Evolutionary conservation across 2,888 invertebrate genomes (phyloP).

Genomic region (Halictus quadricinctus): DNA sequence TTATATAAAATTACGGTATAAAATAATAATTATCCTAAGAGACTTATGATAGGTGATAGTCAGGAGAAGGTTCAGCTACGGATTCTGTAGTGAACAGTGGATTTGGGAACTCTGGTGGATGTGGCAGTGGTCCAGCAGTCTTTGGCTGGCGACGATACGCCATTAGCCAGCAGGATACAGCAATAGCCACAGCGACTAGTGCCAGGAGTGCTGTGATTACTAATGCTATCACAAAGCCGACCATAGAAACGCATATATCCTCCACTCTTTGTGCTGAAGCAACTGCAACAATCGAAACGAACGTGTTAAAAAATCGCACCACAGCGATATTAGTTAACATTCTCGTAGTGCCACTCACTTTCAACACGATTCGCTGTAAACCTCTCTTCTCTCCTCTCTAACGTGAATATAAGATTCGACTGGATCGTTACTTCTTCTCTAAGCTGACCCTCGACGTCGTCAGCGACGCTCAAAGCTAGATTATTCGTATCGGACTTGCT

Average conservation of each 20-base stretch:
- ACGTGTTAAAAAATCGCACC: background rate
- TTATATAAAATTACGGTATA: slow-evolving; percentile 73
- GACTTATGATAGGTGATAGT: slow-evolving; percentile 85
- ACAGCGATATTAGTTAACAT: background rate
- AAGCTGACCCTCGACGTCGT: slow-evolving; percentile 88
- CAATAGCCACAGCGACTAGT: slow-evolving; percentile 95
- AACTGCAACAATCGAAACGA: slow-evolving; percentile 79
- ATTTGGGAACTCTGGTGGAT: slow-evolving; percentile 97
- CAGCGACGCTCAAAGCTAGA: slow-evolving; percentile 85
- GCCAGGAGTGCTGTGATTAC: slow-evolving; percentile 96
- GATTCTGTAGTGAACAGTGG: slow-evolving; percentile 94
- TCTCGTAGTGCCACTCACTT: slow-evolving; percentile 83
- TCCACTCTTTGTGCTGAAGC: slow-evolving; percentile 86
- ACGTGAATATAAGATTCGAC: slow-evolving; percentile 95
- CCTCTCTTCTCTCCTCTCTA: slow-evolving; percentile 92
- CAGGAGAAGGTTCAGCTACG: slow-evolving; percentile 91
- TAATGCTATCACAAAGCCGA: slow-evolving; percentile 95
- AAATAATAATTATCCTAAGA: slow-evolving; percentile 71
- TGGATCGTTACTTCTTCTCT: slow-evolving; percentile 96
- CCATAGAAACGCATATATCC: slow-evolving; percentile 96
- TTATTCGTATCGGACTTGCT: slow-evolving; percentile 83
- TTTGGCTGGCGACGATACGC: slow-evolving; percentile 95
- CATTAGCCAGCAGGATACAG: slow-evolving; percentile 97
- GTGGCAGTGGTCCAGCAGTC: slow-evolving; percentile 94
- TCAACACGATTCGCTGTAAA: slow-evolving; percentile 91